Evolutionary conservation across 1,140 invertebrate genomes (phyloP), one percentile per base, ranked within the genome.

Genomic region (Orussus abietinus): DNA sequence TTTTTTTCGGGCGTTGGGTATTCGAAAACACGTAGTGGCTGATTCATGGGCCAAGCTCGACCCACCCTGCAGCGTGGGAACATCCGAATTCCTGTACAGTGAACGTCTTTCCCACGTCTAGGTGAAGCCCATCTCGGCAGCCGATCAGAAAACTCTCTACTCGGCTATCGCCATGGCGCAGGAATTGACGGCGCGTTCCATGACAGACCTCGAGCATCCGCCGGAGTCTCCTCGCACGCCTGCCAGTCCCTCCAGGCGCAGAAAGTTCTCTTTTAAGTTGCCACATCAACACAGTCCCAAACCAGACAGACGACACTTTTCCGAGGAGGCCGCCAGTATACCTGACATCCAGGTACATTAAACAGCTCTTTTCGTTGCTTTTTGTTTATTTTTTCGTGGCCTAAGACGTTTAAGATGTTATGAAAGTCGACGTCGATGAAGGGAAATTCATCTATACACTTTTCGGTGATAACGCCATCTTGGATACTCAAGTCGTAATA

Each of bases 81-180:
- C n/a, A n/a, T n/a, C n/a, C n/a, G n/a, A n/a, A n/a, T n/a, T n/a
- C n/a, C n/a, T n/a, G n/a, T n/a, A n/a, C 19, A 38, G 41, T 47
- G 31, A 47, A 33, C 18, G 5, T 54, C 55, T 59, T 34, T 57
- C 49, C 50, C 55, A 43, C 35, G 53, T 66, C 12, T 53, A 80
- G 78, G 86, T 98, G 33, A 96, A 96, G 68, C 90, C 87, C 9
- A 95, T 97, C 70, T 96, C 93, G 13, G 88, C 91, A 0, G 86
- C 92, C 42, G 93, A 97, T 67, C 82, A 94, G 61, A 88, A 86
- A 63, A 92, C 89, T n/a, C 75, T 98, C 18, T 92, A 97, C 53
- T 87, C 88, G 29, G 93, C 93, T 4, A 95, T 96, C 46, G 91
- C 89, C 19, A 80, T 96, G 71, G 92, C 92, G 14, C 94, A 94